A percentile compares a stretch with the other conserved stretches of the same genome.
These are phyloP conservation scores for Crossaster papposus DNA, from an alignment of 53 echinoderm and acorn worm species.

Conservation along the genomic window DNA sequence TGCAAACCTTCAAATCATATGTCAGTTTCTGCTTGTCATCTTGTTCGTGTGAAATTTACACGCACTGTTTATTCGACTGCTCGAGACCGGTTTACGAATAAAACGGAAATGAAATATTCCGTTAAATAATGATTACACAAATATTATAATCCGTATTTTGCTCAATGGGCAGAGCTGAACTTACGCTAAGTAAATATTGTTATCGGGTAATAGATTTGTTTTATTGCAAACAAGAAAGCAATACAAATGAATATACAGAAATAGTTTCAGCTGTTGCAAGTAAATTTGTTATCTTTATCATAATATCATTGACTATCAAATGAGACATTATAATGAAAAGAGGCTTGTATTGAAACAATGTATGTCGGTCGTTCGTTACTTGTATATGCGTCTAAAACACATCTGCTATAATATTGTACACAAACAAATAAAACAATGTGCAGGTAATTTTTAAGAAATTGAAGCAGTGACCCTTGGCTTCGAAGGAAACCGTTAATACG, in stretches of 20 bases:
- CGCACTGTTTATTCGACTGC: too few relatives aligned
- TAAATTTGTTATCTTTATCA: not conserved
- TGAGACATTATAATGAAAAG: not conserved
- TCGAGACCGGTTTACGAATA: too few relatives aligned
- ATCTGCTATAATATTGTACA: not conserved
- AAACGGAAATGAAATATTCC: not conserved
- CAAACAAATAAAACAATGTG: not conserved
- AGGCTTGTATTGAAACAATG: too few relatives aligned
- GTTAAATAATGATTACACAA: not conserved
- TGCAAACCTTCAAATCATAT: too few relatives aligned
- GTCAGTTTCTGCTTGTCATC: too few relatives aligned
- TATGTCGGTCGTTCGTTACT: too few relatives aligned
- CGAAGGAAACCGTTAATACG: not conserved
- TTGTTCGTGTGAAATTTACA: too few relatives aligned
- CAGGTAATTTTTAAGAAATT: not conserved
- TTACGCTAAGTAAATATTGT: not conserved
- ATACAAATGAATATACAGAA: not conserved
- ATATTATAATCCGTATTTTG: constrained; percentile 7
- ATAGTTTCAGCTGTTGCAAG: not conserved
- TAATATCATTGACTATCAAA: not conserved
- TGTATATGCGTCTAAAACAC: too few relatives aligned
- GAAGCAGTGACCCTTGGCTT: not conserved
- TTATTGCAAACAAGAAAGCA: too few relatives aligned
- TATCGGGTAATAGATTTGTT: not conserved
- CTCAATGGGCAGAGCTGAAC: not conserved